phyloP scores from a whole-genome alignment of 1,140 invertebrate species.

The Aphidius ervi region DNA sequence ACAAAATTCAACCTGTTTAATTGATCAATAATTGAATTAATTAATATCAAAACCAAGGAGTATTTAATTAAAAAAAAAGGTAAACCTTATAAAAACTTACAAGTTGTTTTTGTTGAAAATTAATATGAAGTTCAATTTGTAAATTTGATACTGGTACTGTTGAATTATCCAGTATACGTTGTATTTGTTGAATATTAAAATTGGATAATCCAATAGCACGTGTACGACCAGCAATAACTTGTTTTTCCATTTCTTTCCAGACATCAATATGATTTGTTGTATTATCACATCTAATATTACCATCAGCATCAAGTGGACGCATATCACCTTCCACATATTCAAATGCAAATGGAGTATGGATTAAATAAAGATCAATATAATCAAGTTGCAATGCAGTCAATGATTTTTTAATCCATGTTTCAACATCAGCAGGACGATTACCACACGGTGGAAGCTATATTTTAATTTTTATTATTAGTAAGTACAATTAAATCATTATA shows the following conservation, averaged over 20 bases:
- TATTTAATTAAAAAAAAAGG: background rate
- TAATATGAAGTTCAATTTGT: constrained; percentile 71
- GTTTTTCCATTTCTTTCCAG: constrained; percentile 72
- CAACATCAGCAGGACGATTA: constrained; percentile 54
- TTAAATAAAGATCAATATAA: constrained; percentile 68
- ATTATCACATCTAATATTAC: constrained; percentile 61
- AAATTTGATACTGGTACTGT: constrained; percentile 60
- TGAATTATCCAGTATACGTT: constrained; percentile 57
- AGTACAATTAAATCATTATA: constrained; percentile 9
- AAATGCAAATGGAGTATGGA: constrained; percentile 66
- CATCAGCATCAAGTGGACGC: constrained; percentile 55
- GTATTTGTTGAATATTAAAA: constrained; percentile 70
- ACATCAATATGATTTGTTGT: constrained; percentile 65
- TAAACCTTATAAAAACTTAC: constrained; percentile 31
- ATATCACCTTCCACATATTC: constrained; percentile 53
- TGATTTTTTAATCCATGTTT: constrained; percentile 60
- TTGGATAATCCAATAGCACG: constrained; percentile 76
- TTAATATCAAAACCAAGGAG: background rate
- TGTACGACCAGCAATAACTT: constrained; percentile 59
- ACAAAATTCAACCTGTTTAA: constrained; percentile 55
- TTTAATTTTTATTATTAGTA: no score
- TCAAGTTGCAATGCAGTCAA: constrained; percentile 57
- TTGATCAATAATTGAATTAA: constrained; percentile 17
- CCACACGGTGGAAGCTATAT: constrained; percentile 48
- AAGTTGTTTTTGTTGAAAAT: constrained; percentile 61